phyloP scores from a whole-genome alignment of 2,797 vertebrate genomes.

The Parotocinclus haroldoi region DNA sequence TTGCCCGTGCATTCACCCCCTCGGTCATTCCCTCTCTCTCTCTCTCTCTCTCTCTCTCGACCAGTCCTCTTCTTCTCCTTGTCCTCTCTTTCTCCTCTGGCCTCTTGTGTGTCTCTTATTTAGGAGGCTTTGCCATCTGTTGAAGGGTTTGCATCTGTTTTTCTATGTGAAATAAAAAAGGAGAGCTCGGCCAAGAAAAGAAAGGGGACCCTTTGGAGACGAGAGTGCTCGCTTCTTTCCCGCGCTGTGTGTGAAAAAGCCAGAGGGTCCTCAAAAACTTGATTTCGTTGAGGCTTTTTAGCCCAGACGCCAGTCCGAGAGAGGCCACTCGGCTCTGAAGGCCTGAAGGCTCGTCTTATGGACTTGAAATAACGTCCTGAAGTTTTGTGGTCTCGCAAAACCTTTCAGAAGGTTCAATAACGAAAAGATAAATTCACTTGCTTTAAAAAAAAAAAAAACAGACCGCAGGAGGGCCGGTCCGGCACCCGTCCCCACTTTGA shows the following conservation, averaged over 20 bases:
- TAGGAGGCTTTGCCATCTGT: conserved; percentile 47
- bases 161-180: conserved; percentile 41
- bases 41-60: conserved; percentile 13
- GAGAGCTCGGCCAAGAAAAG: conserved; percentile 27
- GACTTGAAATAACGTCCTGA: too few species aligned
- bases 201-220: conserved; percentile 8
- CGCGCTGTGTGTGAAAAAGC: conserved; percentile 12
- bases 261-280: conserved; percentile 5
- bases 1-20: conserved; percentile 31
- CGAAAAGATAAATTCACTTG: too few species aligned
- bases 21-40: too few species aligned
- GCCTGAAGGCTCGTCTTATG: background rate
- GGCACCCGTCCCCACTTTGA: too few species aligned
- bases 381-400: too few species aligned
- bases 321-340: background rate
- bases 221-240: conserved; percentile 4
- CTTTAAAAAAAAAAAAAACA: too few species aligned
- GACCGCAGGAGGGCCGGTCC: too few species aligned
- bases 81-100: conserved; percentile 21
- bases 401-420: too few species aligned
- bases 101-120: conserved; percentile 30
- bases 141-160: conserved; percentile 41
- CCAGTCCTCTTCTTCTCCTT: conserved; percentile 23
- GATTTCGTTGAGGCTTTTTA: conserved; percentile 10
- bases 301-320: conserved; percentile 4